phyloP scores from a whole-genome alignment of 2,113 vertebrate species.

The Heterocephalus glaber region DNA sequence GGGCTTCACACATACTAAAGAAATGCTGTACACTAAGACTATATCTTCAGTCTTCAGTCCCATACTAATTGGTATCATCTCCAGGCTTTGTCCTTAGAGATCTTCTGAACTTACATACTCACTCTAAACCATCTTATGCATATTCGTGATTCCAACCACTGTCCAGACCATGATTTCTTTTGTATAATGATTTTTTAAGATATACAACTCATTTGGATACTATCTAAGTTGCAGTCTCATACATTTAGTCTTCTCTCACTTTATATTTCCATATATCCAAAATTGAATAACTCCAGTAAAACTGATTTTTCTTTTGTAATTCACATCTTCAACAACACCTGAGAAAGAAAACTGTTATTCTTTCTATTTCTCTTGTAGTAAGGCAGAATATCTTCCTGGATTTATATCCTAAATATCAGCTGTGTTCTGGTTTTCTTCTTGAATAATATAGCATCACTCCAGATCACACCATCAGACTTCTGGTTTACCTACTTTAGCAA shows the following conservation, averaged over 20 bases:
- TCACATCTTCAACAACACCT: neutral
- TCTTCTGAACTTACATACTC: neutral
- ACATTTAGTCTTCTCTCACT: neutral
- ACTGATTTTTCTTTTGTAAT: neutral
- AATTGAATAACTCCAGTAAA: neutral
- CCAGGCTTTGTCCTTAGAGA: neutral
- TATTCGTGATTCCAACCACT: neutral
- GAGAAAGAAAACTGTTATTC: neutral
- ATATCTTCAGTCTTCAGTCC: neutral
- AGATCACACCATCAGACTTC: fast-evolving
- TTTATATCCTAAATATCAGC: neutral
- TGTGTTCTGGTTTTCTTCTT: neutral
- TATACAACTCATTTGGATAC: neutral
- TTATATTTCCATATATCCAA: neutral
- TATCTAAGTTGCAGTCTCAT: neutral
- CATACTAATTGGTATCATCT: neutral
- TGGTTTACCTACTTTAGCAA: fast-evolving
- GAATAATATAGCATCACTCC: neutral
- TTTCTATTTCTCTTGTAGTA: neutral
- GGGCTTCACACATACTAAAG: too few relatives aligned
- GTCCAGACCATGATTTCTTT: neutral
- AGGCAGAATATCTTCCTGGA: neutral
- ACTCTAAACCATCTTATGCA: neutral
- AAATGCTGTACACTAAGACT: neutral
- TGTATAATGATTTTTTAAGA: neutral